Conservation (phyloP, 2,113 vertebrate species). For the Azemiops feae region DNA sequence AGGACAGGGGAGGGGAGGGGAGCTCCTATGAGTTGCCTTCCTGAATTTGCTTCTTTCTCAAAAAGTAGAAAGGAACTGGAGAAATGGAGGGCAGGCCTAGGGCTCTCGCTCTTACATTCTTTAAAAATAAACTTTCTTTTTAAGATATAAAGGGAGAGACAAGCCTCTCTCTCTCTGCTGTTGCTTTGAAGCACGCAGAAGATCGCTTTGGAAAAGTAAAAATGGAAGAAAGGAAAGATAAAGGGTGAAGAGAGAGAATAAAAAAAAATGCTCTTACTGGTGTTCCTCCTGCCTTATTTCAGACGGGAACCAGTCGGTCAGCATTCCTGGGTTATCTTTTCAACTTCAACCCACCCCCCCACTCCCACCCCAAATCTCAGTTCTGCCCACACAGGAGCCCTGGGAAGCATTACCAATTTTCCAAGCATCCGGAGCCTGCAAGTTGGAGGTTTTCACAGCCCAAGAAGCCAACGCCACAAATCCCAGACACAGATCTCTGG, state of each 20-base stretch:
- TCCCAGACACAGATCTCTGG: constrained; percentile 88
- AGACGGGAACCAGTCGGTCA: not conserved
- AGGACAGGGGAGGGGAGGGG: not conserved
- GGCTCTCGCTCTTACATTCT: not conserved
- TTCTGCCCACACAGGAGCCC: not conserved
- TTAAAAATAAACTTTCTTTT: not conserved
- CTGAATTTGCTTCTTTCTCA: not conserved
- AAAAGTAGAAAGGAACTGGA: not conserved
- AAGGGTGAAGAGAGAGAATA: fast-evolving
- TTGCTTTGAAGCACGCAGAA: not conserved
- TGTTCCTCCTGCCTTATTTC: not conserved
- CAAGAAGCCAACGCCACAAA: constrained; percentile 94
- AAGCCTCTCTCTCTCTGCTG: not conserved
- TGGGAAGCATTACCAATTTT: constrained; percentile 82
- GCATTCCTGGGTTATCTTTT: constrained; percentile 2
- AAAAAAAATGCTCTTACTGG: not conserved
- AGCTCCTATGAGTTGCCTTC: not conserved
- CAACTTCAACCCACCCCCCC: fast-evolving
- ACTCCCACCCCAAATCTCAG: not conserved
- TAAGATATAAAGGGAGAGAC: not conserved
- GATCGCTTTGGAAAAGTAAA: not conserved
- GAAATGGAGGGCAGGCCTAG: not conserved
- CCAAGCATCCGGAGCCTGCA: constrained; percentile 88
- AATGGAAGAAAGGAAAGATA: not conserved
- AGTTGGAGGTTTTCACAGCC: constrained; percentile 87